Evolutionary conservation across 1,140 invertebrate genomes (phyloP).

Genomic region (Anthonomus grandis): DNA sequence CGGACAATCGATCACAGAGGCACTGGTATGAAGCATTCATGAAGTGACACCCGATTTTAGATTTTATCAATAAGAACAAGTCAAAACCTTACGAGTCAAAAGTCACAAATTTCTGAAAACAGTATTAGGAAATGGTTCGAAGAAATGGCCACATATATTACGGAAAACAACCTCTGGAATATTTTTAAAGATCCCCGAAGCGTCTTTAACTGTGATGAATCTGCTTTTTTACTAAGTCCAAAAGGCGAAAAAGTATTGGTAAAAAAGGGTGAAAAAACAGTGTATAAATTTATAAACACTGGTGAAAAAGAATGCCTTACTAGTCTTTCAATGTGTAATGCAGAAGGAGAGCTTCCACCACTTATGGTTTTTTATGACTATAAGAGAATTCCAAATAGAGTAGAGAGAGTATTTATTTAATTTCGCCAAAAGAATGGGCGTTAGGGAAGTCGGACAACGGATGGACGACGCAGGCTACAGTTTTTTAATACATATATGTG

Average conservation of each 20-base stretch:
- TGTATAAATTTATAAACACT: slow-evolving; percentile 31
- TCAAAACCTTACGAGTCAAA: not conserved
- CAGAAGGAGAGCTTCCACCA: slow-evolving; percentile 9
- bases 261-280: slow-evolving; percentile 37
- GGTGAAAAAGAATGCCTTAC: slow-evolving; percentile 34
- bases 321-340: slow-evolving; percentile 17
- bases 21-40: not conserved
- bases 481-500: too few relatives aligned
- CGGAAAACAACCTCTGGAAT: not conserved
- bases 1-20: not conserved
- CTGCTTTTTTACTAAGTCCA: slow-evolving; percentile 40
- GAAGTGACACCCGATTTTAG: not conserved
- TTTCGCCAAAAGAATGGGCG: not conserved
- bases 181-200: slow-evolving; percentile 27
- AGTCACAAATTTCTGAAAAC: not conserved
- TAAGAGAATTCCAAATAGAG: slow-evolving; percentile 10
- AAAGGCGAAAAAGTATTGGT: slow-evolving; percentile 38
- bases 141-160: not conserved
- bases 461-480: not conserved
- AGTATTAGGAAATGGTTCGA: slow-evolving; percentile 3
- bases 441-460: not conserved
- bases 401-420: not conserved
- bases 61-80: not conserved
- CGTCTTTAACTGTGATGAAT: slow-evolving; percentile 47
- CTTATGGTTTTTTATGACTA: slow-evolving; percentile 20